These are phyloP conservation scores for Hypena proboscidalis DNA, from an alignment of 2,888 invertebrate species.

Conservation along the genomic window DNA sequence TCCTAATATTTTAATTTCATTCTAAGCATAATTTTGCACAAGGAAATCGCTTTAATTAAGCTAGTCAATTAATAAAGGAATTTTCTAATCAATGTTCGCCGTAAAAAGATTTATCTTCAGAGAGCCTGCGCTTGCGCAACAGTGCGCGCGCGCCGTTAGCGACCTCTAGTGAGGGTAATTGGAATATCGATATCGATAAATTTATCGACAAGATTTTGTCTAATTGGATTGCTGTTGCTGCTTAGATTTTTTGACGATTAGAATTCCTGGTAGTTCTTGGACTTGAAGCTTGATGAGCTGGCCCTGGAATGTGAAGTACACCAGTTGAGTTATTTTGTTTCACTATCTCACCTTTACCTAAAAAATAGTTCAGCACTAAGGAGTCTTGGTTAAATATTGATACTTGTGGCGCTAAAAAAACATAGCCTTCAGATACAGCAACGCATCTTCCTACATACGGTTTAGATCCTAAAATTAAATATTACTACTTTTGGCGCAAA, in stretches of 20 bases:
- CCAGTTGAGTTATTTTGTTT: too few relatives aligned
- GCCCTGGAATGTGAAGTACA: constrained; percentile 24
- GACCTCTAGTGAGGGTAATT: constrained; percentile 60
- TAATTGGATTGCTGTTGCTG: constrained; percentile 38
- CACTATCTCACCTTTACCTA: too few relatives aligned
- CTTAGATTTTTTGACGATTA: constrained; percentile 28
- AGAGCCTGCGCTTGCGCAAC: constrained; percentile 51
- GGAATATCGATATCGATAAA: constrained; percentile 57
- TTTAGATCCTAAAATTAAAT: too few relatives aligned
- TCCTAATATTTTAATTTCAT: constrained; percentile 5
- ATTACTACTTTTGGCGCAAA: too few relatives aligned
- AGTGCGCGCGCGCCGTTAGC: constrained; percentile 49
- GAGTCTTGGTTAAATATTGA: too few relatives aligned
- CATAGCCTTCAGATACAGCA: too few relatives aligned
- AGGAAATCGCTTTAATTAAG: constrained; percentile 70
- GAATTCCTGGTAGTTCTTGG: constrained; percentile 1
- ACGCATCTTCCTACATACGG: too few relatives aligned
- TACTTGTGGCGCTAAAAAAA: too few relatives aligned
- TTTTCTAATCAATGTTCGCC: constrained; percentile 79
- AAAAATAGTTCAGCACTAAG: too few relatives aligned
- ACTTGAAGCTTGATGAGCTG: neutral
- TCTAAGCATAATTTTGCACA: constrained; percentile 31
- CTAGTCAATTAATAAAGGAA: constrained; percentile 77
- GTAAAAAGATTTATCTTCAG: constrained; percentile 80
- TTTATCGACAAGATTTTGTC: constrained; percentile 34